Percentiles rank a stretch among this genome's conserved stretches.
Evolutionary conservation across 2,113 vertebrate species (phyloP).

Genomic region (Rallus limicola): DNA sequence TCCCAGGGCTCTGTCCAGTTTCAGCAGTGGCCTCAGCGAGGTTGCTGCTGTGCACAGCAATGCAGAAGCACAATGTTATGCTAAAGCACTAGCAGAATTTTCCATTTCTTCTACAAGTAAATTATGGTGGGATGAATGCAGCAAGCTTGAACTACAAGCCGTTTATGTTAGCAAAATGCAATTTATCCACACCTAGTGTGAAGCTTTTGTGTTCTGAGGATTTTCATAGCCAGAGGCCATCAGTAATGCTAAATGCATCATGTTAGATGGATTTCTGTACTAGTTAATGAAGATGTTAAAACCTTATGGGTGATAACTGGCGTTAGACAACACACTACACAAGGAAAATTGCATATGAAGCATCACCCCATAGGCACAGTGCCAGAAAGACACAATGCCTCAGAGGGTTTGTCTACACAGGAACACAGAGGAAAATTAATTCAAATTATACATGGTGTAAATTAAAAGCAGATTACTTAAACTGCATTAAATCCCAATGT

Average conservation of each 20-base stretch:
- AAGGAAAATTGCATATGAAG: not conserved
- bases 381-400: not conserved
- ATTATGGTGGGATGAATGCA: not conserved
- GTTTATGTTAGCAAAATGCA: not conserved
- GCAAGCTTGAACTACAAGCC: not conserved
- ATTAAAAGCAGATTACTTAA: conserved; percentile 35
- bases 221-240: not conserved
- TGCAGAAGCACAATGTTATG: rapidly evolving
- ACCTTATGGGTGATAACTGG: not conserved
- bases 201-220: not conserved
- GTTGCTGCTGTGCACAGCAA: not conserved
- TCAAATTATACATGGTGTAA: not conserved
- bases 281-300: conserved; percentile 12
- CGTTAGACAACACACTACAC: not conserved
- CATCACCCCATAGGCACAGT: not conserved
- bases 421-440: not conserved
- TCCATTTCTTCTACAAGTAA: not conserved
- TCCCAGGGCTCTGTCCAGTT: too few species aligned
- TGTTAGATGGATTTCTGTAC: not conserved
- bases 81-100: not conserved
- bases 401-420: not conserved
- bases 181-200: not conserved
- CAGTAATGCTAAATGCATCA: not conserved
- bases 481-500: not conserved
- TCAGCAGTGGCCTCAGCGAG: not conserved